phyloP scores from a whole-genome alignment of 2,797 vertebrate genomes.

The Phoebastria nigripes region DNA sequence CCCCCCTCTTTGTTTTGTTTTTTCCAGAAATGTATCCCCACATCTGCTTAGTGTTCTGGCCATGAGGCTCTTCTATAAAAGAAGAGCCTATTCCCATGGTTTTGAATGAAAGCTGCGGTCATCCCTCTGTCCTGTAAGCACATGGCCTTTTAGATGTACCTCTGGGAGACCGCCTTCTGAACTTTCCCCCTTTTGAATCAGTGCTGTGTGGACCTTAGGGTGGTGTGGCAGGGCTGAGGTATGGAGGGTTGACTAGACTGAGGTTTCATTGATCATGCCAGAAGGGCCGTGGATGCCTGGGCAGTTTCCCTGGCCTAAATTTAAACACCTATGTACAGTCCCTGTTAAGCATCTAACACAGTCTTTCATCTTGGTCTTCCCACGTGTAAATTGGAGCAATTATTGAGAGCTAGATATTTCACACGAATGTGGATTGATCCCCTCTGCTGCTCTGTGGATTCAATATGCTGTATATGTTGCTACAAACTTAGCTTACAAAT shows the following conservation, averaged over 20 bases:
- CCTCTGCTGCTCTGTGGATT: background rate
- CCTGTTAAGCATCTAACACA: background rate
- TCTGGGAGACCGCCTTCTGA: background rate
- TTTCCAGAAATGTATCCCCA: background rate
- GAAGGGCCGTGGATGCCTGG: background rate
- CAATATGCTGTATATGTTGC: background rate
- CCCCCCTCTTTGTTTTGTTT: background rate
- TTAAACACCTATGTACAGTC: background rate
- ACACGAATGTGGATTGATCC: no score
- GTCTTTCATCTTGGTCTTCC: background rate
- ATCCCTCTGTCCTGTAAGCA: background rate
- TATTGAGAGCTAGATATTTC: background rate
- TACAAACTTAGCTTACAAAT: background rate
- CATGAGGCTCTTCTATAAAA: background rate
- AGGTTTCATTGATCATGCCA: rapidly evolving
- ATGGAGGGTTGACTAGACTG: background rate
- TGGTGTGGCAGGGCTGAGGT: background rate
- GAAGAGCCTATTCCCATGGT: background rate
- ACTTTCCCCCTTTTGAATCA: background rate
- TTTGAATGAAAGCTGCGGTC: background rate
- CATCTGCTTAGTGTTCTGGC: background rate
- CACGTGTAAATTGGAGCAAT: background rate
- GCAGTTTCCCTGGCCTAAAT: background rate
- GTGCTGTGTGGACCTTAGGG: background rate
- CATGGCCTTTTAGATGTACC: background rate